These are phyloP conservation scores for Melanitta fusca DNA, from an alignment of 2,797 vertebrate genomes.

Conservation along the genomic window DNA sequence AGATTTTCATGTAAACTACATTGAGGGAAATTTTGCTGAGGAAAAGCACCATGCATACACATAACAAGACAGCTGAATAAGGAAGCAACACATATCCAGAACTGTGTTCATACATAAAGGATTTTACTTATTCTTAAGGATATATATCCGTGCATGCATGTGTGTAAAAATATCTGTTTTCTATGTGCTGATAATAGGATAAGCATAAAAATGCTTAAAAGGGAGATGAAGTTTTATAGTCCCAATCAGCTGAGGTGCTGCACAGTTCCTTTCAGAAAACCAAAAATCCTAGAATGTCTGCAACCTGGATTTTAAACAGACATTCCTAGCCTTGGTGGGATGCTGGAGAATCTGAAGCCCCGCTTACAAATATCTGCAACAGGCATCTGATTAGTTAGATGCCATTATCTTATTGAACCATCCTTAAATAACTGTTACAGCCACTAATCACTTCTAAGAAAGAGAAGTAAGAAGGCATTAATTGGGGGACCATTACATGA, in stretches of 20 bases:
- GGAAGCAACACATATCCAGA: not conserved
- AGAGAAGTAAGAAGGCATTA: constrained; percentile 6
- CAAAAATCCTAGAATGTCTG: not conserved
- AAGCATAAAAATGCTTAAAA: not conserved
- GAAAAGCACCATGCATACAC: not conserved
- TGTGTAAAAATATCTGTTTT: not conserved
- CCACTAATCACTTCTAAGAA: constrained; percentile 61
- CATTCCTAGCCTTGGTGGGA: not conserved
- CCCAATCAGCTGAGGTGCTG: not conserved
- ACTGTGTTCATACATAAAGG: not conserved
- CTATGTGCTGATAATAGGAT: not conserved
- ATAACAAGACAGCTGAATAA: not conserved
- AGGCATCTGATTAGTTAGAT: not conserved
- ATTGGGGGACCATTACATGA: not conserved
- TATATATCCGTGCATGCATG: accelerated
- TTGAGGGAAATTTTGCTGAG: not conserved
- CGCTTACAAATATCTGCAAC: not conserved
- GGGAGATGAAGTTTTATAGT: not conserved
- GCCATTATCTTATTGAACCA: not conserved
- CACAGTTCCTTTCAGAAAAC: not conserved
- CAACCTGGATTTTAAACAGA: not conserved
- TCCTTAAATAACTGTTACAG: constrained; percentile 43
- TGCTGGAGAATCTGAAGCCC: not conserved
- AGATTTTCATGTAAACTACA: not conserved
- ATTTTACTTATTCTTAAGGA: not conserved